Evolutionary conservation across 2,888 invertebrate species (phyloP).

Genomic region (Cecidostiba fungosa): DNA sequence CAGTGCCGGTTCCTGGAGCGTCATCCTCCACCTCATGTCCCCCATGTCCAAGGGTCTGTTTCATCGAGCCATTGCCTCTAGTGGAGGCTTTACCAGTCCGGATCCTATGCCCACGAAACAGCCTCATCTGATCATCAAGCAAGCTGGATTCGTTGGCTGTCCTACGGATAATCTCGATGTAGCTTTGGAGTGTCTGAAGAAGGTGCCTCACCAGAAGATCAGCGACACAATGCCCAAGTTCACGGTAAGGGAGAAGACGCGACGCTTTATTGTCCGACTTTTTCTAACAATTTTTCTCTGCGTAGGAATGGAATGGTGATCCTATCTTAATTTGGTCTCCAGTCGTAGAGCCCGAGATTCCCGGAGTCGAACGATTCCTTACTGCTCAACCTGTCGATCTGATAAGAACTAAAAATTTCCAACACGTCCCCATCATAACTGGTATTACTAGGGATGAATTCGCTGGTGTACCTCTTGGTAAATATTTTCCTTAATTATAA

Average conservation of each 20-base stretch:
- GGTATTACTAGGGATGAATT: slow-evolving; percentile 86
- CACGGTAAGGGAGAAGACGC: neutral
- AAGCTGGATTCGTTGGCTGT: slow-evolving; percentile 84
- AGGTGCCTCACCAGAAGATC: slow-evolving; percentile 74
- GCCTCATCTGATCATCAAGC: slow-evolving; percentile 83
- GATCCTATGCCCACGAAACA: slow-evolving; percentile 82
- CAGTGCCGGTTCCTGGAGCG: slow-evolving; percentile 80
- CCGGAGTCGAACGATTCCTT: slow-evolving; percentile 85
- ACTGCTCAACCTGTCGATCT: slow-evolving; percentile 83
- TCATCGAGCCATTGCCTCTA: slow-evolving; percentile 87
- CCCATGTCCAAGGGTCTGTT: slow-evolving; percentile 87
- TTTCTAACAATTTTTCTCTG: neutral
- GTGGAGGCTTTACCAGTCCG: slow-evolving; percentile 83
- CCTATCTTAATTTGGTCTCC: slow-evolving; percentile 83
- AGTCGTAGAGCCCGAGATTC: slow-evolving; percentile 84
- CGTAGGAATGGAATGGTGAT: slow-evolving; percentile 82
- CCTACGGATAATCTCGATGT: slow-evolving; percentile 81
- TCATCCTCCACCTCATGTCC: slow-evolving; percentile 81
- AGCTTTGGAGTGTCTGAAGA: slow-evolving; percentile 84
- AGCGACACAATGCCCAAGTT: slow-evolving; percentile 36
- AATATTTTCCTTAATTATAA: slow-evolving; percentile 71
- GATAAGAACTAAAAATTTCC: slow-evolving; percentile 82
- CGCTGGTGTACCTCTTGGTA: slow-evolving; percentile 84
- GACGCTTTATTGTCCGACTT: too few relatives aligned
- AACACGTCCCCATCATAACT: slow-evolving; percentile 84